These are phyloP conservation scores for Spatula clypeata DNA, from an alignment of 2,797 vertebrate genomes.

Conservation along the genomic window DNA sequence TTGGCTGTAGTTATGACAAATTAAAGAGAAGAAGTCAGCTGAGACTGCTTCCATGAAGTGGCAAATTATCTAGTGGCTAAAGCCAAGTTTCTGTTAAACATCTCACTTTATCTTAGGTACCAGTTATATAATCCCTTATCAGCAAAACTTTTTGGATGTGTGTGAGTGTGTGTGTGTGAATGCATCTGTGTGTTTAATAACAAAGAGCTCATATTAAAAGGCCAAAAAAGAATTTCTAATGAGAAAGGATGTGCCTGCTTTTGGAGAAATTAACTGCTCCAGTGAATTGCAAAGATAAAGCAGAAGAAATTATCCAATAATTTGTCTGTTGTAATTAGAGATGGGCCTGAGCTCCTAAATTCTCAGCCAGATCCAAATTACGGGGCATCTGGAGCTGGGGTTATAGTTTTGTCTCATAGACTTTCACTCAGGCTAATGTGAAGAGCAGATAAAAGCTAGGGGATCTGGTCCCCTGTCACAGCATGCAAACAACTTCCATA, in stretches of 20 bases:
- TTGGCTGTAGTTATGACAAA: conserved; percentile 1
- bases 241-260: conserved; percentile 78
- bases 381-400: conserved; percentile 37
- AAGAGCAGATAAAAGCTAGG: conserved; percentile 74
- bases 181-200: conserved; percentile 43
- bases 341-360: conserved; percentile 40
- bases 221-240: conserved; percentile 78
- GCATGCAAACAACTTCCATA: background rate
- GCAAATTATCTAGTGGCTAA: conserved; percentile 40
- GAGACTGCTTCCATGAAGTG: conserved; percentile 47
- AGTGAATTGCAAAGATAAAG: conserved; percentile 86
- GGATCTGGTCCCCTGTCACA: background rate
- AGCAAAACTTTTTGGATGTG: background rate
- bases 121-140: conserved; percentile 75
- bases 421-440: conserved; percentile 63
- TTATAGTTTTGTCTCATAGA: conserved; percentile 6
- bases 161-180: background rate
- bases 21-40: conserved; percentile 32
- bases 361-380: conserved; percentile 61
- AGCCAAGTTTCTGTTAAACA: conserved; percentile 75
- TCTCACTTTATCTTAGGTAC: conserved; percentile 61
- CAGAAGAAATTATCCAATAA: conserved; percentile 85
- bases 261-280: conserved; percentile 84
- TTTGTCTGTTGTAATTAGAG: conserved; percentile 78
- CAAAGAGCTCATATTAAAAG: conserved; percentile 69